Conservation (phyloP, 2,797 vertebrate species). For the Galagoides demidoff region DNA sequence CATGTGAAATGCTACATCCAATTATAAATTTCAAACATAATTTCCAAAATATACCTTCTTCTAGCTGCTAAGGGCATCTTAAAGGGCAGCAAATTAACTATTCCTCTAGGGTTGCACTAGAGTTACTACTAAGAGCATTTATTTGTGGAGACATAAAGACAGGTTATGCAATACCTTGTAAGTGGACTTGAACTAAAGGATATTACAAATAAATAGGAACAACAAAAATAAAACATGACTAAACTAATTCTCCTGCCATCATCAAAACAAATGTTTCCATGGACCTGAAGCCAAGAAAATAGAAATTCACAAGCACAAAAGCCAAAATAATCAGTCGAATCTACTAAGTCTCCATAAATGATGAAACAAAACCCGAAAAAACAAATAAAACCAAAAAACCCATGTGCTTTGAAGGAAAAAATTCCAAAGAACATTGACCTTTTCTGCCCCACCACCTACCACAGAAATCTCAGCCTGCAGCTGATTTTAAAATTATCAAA, state of each 20-base stretch:
- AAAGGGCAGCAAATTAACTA: background rate
- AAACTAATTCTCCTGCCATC: constrained; percentile 54
- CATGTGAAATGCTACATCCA: constrained; percentile 11
- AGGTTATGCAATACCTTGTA: constrained; percentile 52
- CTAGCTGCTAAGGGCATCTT: background rate
- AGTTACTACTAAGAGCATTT: constrained; percentile 28
- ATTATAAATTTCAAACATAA: constrained; percentile 51
- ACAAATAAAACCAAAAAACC: background rate
- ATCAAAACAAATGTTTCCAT: constrained; percentile 69
- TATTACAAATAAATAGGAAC: constrained; percentile 66
- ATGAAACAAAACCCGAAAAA: constrained; percentile 42
- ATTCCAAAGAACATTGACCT: background rate
- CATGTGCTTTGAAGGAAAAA: constrained; percentile 45
- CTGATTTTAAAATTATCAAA: constrained; percentile 49
- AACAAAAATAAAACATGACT: constrained; percentile 67
- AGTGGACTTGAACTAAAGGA: constrained; percentile 52
- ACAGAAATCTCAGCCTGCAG: constrained; percentile 44
- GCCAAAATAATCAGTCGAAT: constrained; percentile 43
- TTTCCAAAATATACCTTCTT: constrained; percentile 23
- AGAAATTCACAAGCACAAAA: constrained; percentile 62
- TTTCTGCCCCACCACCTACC: background rate
- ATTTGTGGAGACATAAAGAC: constrained; percentile 49
- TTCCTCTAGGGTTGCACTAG: background rate
- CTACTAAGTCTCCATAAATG: background rate
- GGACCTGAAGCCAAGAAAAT: constrained; percentile 47